These are phyloP conservation scores for Crepidodera aurea DNA, from an alignment of 2,888 invertebrate species.

Conservation along the genomic window DNA sequence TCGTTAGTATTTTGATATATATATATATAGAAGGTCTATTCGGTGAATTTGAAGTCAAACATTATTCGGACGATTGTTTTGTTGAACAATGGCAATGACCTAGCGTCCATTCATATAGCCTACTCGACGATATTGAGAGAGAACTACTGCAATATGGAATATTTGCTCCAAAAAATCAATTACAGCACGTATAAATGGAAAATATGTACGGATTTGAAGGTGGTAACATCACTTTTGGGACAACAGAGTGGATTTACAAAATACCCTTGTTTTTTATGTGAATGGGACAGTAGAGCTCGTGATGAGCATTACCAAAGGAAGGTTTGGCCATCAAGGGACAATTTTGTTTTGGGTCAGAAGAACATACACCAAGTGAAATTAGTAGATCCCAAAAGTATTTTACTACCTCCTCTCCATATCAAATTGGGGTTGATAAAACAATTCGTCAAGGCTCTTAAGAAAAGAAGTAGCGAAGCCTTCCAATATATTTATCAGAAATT, in stretches of 20 bases:
- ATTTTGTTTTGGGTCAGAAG: background rate
- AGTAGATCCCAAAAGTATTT: too few species aligned
- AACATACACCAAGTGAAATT: background rate
- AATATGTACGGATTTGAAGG: background rate
- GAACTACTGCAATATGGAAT: too few species aligned
- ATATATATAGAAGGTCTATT: background rate
- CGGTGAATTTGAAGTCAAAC: background rate
- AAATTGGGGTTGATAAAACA: background rate
- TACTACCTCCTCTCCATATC: too few species aligned
- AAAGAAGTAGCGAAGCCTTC: background rate
- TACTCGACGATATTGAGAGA: background rate
- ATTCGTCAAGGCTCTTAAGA: background rate
- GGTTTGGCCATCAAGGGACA: background rate
- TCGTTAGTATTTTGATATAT: background rate
- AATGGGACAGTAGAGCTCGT: too few species aligned
- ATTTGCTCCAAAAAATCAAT: too few species aligned
- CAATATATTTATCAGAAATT: background rate
- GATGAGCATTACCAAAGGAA: background rate
- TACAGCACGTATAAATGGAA: too few species aligned
- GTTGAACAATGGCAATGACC: slow-evolving; percentile 46
- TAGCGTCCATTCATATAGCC: slow-evolving; percentile 33
- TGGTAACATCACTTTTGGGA: background rate
- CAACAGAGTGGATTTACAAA: too few species aligned
- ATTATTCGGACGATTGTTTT: slow-evolving; percentile 12
- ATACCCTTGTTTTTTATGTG: too few species aligned